Conservation (phyloP, 2,113 vertebrate genomes). For the Gracilinanus agilis region DNA sequence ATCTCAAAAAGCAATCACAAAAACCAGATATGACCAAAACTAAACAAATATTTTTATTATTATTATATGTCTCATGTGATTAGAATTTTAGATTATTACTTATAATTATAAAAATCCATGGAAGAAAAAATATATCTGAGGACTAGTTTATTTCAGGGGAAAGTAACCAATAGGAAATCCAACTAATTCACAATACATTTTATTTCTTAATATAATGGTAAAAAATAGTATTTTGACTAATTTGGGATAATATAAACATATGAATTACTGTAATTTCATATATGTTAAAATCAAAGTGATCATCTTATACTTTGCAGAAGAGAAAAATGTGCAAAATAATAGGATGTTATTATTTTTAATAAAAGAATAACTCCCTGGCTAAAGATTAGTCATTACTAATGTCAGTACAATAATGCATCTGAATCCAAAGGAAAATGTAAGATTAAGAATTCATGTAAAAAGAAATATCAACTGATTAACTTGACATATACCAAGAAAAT, state of each 20-base stretch:
- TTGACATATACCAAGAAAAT: background rate
- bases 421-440: background rate
- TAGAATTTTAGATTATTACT: background rate
- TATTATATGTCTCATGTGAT: background rate
- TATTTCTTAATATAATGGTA: background rate
- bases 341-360: background rate
- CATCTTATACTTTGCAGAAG: background rate
- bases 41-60: no score
- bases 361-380: background rate
- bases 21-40: no score
- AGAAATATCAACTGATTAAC: background rate
- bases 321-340: background rate
- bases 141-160: background rate
- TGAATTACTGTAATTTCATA: background rate
- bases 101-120: background rate
- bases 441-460: background rate
- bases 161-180: background rate
- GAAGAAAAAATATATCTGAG: background rate
- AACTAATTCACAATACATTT: background rate
- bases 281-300: background rate
- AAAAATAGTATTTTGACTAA: background rate
- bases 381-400: background rate
- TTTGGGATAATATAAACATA: background rate
- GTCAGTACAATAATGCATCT: background rate
- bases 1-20: no score